Evolutionary conservation across 2,797 vertebrate species (phyloP), one percentile per base, ranked within the genome.

Genomic region (Characodon lateralis): DNA sequence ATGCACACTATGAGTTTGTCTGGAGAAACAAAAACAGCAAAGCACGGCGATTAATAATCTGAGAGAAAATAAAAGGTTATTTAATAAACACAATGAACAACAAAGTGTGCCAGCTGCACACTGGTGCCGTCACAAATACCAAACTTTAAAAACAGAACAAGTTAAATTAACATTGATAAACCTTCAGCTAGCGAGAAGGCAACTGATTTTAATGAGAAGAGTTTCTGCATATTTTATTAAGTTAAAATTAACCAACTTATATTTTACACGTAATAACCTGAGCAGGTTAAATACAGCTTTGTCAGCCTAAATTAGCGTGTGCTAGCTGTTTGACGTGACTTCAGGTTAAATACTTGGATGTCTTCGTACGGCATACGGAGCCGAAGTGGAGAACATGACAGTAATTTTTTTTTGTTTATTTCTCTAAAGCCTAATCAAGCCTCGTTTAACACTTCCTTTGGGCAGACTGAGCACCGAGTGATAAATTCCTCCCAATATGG

Each of bases 1-100:
- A 95, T 95, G 93, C 94, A 96, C 89, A 96, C 94, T 41, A 96
- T 96, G 94, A 96, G 93, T 94, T 95, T 95, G 95, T 96, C 95
- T 96, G 85, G 50, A 73, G 76, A 41, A 72, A 66, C 13, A 46
- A 81, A 48, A 87, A 58, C n/a, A 3, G 24, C 24, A 26, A 63
- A 83, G 66, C 55, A 80, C 73, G 71, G 43, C 74, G 3, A 24
- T 63, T 41, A 66, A 58, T 77, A 56, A 6, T 0, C n/a, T 28
- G 5, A 1, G 48, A 8, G 1, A 16, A n/a, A 22, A 24, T 20
- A 12, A 26, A 7, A 28, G 7, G 35, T 18, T 18, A 65, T 78
- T 41, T 68, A 71, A 31, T 66, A 68, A 68, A 71, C 22, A 82
- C 35, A 84, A 63, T 81, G 2, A 12, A 83, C 43, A 66, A 81